Evolutionary conservation across 64 coral and sea anemone genomes (phyloP).

Genomic region (Cladopsammia gracilis): DNA sequence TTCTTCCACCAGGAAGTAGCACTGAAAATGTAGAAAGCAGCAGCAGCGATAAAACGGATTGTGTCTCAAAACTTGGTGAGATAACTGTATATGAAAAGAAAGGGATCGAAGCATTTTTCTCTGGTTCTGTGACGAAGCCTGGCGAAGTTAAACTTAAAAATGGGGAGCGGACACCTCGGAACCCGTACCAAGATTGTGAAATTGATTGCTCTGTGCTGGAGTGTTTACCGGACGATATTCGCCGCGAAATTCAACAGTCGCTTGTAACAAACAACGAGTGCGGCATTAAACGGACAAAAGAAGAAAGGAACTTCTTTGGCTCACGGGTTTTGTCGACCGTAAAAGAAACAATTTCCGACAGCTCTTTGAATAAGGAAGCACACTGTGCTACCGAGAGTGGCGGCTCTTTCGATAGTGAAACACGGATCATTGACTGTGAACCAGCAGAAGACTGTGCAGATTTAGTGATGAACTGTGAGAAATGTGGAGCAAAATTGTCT

Average conservation of each 20-base stretch:
- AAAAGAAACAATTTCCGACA: neutral
- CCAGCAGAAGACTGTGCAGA: neutral
- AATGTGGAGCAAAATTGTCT: conserved; percentile 62
- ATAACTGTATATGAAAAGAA: neutral
- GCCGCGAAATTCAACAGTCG: conserved; percentile 72
- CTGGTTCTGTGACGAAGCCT: neutral
- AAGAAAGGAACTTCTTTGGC: neutral
- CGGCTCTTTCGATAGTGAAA: neutral
- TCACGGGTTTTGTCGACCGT: neutral
- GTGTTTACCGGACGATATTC: conserved; percentile 72
- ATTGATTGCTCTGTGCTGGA: conserved; percentile 70
- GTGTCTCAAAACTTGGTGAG: neutral
- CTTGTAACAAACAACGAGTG: neutral
- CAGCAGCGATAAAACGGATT: neutral
- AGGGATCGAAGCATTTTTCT: conserved; percentile 17
- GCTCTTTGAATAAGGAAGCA: neutral
- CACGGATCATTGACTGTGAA: neutral
- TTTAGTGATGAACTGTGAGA: conserved; percentile 59
- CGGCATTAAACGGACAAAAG: neutral
- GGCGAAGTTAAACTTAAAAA: neutral
- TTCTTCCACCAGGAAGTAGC: neutral
- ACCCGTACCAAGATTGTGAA: conserved; percentile 68
- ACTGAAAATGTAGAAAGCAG: neutral
- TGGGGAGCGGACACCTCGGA: neutral
- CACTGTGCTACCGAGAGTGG: neutral